Conservation (phyloP, 2,888 invertebrate species). For the Chelonus formosanus region DNA sequence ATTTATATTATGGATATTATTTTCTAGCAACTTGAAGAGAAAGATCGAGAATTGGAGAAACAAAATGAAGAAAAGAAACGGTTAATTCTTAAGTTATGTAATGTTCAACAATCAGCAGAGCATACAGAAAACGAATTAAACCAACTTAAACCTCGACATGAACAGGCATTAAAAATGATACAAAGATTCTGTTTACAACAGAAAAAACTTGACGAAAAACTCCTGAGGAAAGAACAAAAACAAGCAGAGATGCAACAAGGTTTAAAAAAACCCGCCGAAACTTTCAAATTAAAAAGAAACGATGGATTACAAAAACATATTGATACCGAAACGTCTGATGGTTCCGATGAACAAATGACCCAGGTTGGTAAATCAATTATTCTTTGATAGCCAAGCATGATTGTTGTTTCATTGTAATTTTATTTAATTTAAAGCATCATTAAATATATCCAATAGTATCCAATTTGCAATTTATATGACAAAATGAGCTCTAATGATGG, state of each 20-base stretch:
- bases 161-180: slow-evolving; percentile 70
- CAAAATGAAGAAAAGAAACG: slow-evolving; percentile 59
- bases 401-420: no score
- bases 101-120: slow-evolving; percentile 50
- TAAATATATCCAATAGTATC: no score
- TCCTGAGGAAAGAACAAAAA: slow-evolving; percentile 51
- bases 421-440: no score
- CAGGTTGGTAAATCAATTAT: no score
- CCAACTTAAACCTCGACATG: slow-evolving; percentile 68
- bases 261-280: slow-evolving; percentile 30
- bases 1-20: no score
- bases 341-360: no score
- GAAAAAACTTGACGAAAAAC: slow-evolving; percentile 67
- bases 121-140: slow-evolving; percentile 57
- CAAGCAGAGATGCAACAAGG: slow-evolving; percentile 18
- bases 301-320: slow-evolving; percentile 35
- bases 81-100: slow-evolving; percentile 54
- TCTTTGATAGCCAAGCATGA: no score
- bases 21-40: slow-evolving; percentile 55
- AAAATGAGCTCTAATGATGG: no score
- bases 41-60: slow-evolving; percentile 49
- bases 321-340: no score
- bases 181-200: slow-evolving; percentile 70
- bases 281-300: slow-evolving; percentile 51
- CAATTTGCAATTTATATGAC: no score